A percentile compares a stretch with the other conserved stretches of the same genome.
Evolutionary conservation across 2,113 vertebrate species (phyloP).

Genomic region (Heliornis fulica): DNA sequence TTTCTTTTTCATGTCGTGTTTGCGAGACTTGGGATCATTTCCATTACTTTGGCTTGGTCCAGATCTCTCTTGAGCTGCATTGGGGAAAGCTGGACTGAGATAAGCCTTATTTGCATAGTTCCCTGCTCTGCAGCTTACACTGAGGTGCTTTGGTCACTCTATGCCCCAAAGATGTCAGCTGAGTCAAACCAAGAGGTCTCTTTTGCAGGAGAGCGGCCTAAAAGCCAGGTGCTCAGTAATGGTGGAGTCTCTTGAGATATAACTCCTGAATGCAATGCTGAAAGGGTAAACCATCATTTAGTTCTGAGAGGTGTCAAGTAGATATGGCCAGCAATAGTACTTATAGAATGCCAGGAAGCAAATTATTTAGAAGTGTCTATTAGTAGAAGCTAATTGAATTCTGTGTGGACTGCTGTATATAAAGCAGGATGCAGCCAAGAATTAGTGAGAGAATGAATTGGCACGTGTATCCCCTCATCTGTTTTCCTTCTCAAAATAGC

Average conservation of each 20-base stretch:
- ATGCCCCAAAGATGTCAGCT: not conserved
- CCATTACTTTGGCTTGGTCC: not conserved
- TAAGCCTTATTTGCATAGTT: not conserved
- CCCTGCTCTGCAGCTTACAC: not conserved
- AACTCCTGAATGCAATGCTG: not conserved
- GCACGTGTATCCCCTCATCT: conserved; percentile 14
- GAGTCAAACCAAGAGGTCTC: not conserved
- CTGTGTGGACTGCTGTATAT: conserved; percentile 23
- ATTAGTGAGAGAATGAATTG: conserved; percentile 22
- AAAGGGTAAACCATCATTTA: not conserved
- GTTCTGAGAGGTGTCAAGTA: not conserved
- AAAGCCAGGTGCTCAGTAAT: not conserved
- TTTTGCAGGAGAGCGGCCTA: not conserved
- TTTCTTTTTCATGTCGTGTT: not conserved
- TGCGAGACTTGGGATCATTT: not conserved
- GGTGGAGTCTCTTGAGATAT: not conserved
- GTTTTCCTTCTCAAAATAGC: conserved; percentile 38
- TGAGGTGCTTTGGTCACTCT: not conserved
- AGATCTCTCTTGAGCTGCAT: not conserved
- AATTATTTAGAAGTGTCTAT: conserved; percentile 54
- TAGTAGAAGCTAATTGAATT: conserved; percentile 61
- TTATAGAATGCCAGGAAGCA: conserved; percentile 25
- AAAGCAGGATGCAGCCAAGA: conserved; percentile 28
- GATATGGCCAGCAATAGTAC: not conserved
- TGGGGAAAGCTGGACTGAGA: not conserved